phyloP scores from a whole-genome alignment of 2,113 vertebrate genomes.

The Oreocharis arfaki region DNA sequence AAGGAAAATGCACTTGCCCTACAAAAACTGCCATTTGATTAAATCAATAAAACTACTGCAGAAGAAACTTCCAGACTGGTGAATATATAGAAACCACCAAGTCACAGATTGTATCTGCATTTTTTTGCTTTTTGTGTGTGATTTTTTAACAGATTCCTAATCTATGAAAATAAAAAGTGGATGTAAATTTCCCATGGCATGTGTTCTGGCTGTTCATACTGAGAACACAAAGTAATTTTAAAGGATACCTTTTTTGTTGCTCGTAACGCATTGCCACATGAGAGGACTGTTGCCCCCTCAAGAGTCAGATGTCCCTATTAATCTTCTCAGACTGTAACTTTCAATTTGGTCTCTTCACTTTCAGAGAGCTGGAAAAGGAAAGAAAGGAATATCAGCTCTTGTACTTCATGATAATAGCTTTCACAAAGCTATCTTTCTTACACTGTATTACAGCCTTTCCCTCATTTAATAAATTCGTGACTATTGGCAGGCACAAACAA shows the following conservation, averaged over 20 bases:
- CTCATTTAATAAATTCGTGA: not conserved
- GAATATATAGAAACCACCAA: not conserved
- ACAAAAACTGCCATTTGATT: not conserved
- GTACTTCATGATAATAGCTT: not conserved
- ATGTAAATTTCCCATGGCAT: not conserved
- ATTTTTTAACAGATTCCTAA: not conserved
- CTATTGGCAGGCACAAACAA: not conserved
- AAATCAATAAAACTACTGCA: not conserved
- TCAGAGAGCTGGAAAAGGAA: constrained; percentile 33
- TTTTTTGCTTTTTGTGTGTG: not conserved
- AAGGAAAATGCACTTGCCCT: not conserved
- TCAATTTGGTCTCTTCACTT: constrained; percentile 8
- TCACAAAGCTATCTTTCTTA: not conserved
- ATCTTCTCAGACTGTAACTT: not conserved
- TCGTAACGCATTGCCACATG: not conserved
- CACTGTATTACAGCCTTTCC: not conserved
- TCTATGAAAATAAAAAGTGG: not conserved
- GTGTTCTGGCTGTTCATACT: not conserved
- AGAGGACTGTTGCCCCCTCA: constrained; percentile 10
- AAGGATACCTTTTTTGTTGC: constrained; percentile 47
- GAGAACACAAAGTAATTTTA: constrained; percentile 13
- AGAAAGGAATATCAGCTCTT: constrained; percentile 5
- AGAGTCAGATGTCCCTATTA: not conserved
- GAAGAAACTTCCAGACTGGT: not conserved
- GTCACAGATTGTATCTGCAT: not conserved